phyloP scores from a whole-genome alignment of 2,797 vertebrate genomes.

The Enteromius mattozi region DNA sequence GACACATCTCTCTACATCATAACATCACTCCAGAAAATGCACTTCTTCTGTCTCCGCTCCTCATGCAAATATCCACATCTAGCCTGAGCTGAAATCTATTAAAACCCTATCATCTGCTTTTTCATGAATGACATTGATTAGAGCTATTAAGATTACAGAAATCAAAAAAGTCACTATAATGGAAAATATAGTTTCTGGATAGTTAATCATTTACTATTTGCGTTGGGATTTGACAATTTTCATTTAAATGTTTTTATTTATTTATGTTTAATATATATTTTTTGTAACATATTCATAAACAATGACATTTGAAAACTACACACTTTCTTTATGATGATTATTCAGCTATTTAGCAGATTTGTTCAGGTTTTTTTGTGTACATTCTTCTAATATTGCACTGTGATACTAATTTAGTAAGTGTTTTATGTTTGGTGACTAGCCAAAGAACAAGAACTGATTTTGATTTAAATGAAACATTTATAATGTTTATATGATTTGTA shows the following conservation, averaged over 20 bases:
- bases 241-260: no score
- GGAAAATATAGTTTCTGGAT: not conserved
- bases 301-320: not conserved
- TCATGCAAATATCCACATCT: conserved; percentile 25
- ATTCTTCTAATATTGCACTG: not conserved
- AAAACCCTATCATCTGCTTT: conserved; percentile 17
- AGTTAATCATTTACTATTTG: not conserved
- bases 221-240: not conserved
- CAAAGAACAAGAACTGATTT: not conserved
- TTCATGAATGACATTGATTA: conserved; percentile 6
- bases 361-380: not conserved
- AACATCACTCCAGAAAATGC: conserved; percentile 15
- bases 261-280: not conserved
- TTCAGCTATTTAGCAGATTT: not conserved
- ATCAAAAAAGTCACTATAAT: not conserved
- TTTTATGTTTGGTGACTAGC: not conserved
- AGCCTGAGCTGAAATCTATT: conserved; percentile 16
- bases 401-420: not conserved
- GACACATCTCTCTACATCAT: conserved; percentile 25
- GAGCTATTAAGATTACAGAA: not conserved
- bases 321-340: not conserved
- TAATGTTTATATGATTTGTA: not conserved
- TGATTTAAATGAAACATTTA: not conserved
- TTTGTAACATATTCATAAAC: not conserved
- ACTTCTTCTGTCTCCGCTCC: not conserved